Percentiles rank a stretch among this genome's conserved stretches.
phyloP scores from a whole-genome alignment of 1,140 invertebrate genomes.

The Philaenus spumarius region DNA sequence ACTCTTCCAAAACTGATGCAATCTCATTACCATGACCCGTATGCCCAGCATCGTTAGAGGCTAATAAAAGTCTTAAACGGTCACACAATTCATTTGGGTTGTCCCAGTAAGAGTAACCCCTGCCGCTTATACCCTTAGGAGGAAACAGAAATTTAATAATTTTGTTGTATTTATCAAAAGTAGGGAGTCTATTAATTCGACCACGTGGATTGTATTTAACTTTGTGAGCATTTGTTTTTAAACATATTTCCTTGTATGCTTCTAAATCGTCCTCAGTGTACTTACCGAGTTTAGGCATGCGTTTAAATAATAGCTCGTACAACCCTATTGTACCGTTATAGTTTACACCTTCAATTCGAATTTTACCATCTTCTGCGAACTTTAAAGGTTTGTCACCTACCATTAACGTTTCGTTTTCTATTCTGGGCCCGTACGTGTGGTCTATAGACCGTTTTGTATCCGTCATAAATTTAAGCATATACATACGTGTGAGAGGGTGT shows the following conservation, averaged over 20 bases:
- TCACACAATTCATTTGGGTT: slow-evolving; percentile 5
- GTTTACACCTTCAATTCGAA: not conserved
- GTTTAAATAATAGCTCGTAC: slow-evolving; percentile 5
- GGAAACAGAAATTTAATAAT: not conserved
- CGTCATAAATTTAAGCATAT: not conserved
- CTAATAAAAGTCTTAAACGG: not conserved
- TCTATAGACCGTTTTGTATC: not conserved
- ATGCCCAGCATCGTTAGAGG: not conserved
- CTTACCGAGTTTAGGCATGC: not conserved
- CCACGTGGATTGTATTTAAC: not conserved
- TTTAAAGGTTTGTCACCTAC: not conserved
- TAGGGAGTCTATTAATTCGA: not conserved
- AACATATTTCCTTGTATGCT: not conserved
- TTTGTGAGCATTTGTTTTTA: not conserved
- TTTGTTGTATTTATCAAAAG: not conserved
- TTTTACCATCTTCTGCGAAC: not conserved
- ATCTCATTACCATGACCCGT: not conserved
- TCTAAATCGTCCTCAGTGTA: slow-evolving; percentile 4
- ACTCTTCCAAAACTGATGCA: not conserved
- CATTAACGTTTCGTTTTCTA: not conserved
- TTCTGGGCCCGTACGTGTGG: not conserved
- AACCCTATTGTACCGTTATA: slow-evolving; percentile 1
- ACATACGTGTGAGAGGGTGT: not conserved
- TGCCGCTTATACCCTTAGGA: not conserved
- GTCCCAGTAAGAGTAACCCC: not conserved